Conservation (phyloP, 2,797 vertebrate species). For the Coranthus polyacanthus region DNA sequence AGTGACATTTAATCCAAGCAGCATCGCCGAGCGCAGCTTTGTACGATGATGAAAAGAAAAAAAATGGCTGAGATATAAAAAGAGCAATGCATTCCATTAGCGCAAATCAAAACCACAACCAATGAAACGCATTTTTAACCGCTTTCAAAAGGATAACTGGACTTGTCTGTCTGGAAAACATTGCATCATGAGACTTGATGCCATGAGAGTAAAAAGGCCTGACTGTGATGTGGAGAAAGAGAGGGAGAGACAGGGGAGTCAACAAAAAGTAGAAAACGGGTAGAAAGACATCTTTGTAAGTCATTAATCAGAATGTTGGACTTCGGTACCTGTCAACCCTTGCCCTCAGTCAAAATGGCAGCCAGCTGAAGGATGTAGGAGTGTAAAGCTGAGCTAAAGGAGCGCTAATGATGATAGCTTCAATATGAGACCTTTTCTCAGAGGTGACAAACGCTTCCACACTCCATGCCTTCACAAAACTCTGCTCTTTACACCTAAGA, state of each 20-base stretch:
- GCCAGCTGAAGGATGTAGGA: constrained; percentile 48
- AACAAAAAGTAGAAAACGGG: background rate
- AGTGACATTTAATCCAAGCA: background rate
- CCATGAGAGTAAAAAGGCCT: no score
- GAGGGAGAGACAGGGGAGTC: background rate
- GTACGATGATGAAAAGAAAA: constrained; percentile 6
- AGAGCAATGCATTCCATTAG: constrained; percentile 1
- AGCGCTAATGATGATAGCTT: constrained; percentile 75
- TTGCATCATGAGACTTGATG: no score
- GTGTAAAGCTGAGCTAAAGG: constrained; percentile 34
- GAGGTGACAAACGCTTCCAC: constrained; percentile 72
- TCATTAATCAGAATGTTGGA: constrained; percentile 32
- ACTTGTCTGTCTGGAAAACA: no score
- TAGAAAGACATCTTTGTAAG: constrained; percentile 2
- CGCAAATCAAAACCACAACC: constrained; percentile 3
- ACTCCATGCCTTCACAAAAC: constrained; percentile 48
- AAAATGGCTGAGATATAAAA: constrained; percentile 3
- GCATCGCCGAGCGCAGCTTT: background rate
- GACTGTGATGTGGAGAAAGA: no score
- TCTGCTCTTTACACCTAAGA: constrained; percentile 44
- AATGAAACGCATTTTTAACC: constrained; percentile 8
- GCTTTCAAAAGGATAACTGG: no score
- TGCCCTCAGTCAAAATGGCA: constrained; percentile 42
- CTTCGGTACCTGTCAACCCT: constrained; percentile 35
- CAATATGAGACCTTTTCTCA: constrained; percentile 74